These are phyloP conservation scores for Enteromius viviparus DNA, from an alignment of 2,797 vertebrate genomes.

Conservation along the genomic window DNA sequence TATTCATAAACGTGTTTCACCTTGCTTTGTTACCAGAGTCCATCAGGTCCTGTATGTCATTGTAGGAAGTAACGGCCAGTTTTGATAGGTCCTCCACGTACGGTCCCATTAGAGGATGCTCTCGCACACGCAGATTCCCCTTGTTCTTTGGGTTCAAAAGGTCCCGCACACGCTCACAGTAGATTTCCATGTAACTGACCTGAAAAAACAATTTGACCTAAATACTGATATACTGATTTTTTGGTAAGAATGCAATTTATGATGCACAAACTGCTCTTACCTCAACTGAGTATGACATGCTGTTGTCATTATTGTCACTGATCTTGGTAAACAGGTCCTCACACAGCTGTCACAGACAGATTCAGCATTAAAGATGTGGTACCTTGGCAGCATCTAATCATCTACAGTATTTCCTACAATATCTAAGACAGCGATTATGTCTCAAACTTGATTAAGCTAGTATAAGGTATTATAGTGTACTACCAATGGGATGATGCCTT, in stretches of 20 bases:
- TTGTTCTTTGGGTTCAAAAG: constrained; percentile 91
- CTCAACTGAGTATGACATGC: constrained; percentile 90
- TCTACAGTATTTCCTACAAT: background rate
- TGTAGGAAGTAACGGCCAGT: constrained; percentile 88
- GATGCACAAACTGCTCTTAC: constrained; percentile 65
- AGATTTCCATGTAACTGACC: constrained; percentile 95
- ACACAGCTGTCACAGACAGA: constrained; percentile 75
- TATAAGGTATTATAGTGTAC: background rate
- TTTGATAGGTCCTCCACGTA: constrained; percentile 91
- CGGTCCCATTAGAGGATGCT: constrained; percentile 87
- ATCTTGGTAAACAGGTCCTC: constrained; percentile 90
- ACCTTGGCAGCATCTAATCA: background rate
- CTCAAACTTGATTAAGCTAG: too few species aligned
- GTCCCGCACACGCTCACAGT: constrained; percentile 88
- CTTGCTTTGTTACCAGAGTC: constrained; percentile 92
- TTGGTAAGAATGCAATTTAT: background rate
- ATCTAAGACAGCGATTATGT: background rate
- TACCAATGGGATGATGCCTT: constrained; percentile 89
- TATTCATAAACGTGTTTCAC: constrained; percentile 61
- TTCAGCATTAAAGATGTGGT: background rate
- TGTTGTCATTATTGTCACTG: constrained; percentile 85
- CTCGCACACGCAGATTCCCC: constrained; percentile 87
- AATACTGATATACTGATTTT: background rate
- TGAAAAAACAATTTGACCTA: constrained; percentile 53
- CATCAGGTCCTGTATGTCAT: constrained; percentile 90